These are phyloP conservation scores for Aphidoletes aphidimyza DNA, from an alignment of 2,888 invertebrate species.

Conservation along the genomic window DNA sequence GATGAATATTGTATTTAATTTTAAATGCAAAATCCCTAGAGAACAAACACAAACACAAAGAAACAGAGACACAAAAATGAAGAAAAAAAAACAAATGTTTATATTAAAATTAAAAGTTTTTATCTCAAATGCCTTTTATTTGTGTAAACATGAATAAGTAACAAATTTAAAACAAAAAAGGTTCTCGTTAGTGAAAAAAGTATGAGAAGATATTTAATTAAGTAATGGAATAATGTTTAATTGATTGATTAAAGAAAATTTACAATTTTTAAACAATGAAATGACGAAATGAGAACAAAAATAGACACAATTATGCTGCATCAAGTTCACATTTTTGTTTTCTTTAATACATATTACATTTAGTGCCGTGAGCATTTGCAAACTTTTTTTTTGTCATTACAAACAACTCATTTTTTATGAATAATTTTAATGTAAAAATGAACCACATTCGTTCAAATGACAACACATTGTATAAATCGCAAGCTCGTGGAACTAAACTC, in stretches of 20 bases:
- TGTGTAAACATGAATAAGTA: slow-evolving; percentile 30
- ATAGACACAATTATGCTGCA: not conserved
- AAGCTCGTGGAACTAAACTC: not conserved
- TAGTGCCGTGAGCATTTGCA: not conserved
- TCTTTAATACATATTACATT: not conserved
- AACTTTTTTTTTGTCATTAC: not conserved
- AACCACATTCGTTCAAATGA: not conserved
- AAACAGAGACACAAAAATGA: not conserved
- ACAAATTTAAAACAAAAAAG: slow-evolving; percentile 9
- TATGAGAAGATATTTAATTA: not conserved
- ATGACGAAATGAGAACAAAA: not conserved
- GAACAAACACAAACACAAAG: not conserved
- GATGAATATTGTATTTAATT: not conserved
- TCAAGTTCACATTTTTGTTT: slow-evolving; percentile 7
- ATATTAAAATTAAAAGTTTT: slow-evolving; percentile 32
- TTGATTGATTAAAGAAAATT: slow-evolving; percentile 10
- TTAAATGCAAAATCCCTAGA: not conserved
- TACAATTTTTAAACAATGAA: not conserved
- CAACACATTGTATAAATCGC: not conserved
- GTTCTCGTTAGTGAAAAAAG: not conserved
- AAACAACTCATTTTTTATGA: not conserved
- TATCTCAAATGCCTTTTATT: slow-evolving; percentile 49
- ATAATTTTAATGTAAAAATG: slow-evolving; percentile 1
- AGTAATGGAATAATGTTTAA: slow-evolving; percentile 17
- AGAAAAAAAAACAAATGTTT: not conserved